These are phyloP conservation scores for Diorhabda sublineata DNA, from an alignment of 1,140 invertebrate species.

Conservation along the genomic window DNA sequence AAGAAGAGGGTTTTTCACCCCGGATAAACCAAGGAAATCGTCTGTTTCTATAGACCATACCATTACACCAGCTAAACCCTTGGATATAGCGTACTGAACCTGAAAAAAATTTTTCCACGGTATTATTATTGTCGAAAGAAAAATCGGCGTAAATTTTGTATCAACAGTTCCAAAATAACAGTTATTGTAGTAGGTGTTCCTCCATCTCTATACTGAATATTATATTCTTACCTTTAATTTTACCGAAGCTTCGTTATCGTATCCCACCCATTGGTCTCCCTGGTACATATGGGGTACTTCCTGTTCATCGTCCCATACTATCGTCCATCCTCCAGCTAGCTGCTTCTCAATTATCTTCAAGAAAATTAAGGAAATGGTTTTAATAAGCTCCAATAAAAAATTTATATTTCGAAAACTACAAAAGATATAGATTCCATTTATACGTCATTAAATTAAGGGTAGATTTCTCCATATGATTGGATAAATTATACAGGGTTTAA, in stretches of 20 bases:
- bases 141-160: too few relatives aligned
- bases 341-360: not conserved
- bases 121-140: too few relatives aligned
- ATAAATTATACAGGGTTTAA: too few relatives aligned
- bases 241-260: slow-evolving; percentile 60
- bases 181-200: too few relatives aligned
- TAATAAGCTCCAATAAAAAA: too few relatives aligned
- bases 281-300: slow-evolving; percentile 62
- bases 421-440: too few relatives aligned
- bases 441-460: too few relatives aligned
- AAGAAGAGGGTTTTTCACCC: slow-evolving; percentile 56
- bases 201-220: too few relatives aligned
- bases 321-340: slow-evolving; percentile 46
- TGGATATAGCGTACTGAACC: slow-evolving; percentile 30
- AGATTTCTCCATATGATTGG: too few relatives aligned
- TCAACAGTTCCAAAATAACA: too few relatives aligned
- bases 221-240: slow-evolving; percentile 45
- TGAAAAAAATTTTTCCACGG: not conserved
- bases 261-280: slow-evolving; percentile 69
- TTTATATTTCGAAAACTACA: too few relatives aligned
- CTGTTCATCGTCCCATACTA: slow-evolving; percentile 53
- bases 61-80: slow-evolving; percentile 61
- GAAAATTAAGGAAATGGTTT: too few relatives aligned
- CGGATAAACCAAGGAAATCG: slow-evolving; percentile 46
- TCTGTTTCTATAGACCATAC: slow-evolving; percentile 74